phyloP scores from a whole-genome alignment of 2,113 vertebrate genomes.

The Catharus minimus region DNA sequence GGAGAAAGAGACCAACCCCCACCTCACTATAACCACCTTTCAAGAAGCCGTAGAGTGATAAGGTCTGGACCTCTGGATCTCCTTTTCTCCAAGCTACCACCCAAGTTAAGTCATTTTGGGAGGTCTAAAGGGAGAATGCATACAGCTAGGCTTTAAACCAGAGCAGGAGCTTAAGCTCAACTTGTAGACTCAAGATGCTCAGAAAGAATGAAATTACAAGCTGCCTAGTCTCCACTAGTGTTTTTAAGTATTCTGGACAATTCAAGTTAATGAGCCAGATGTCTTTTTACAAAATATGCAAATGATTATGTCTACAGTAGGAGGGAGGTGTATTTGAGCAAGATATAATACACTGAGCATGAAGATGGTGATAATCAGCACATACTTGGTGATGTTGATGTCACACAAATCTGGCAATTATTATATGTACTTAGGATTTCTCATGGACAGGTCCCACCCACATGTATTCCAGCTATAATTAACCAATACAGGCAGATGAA shows the following conservation, averaged over 20 bases:
- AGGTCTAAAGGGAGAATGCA: not conserved
- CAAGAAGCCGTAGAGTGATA: not conserved
- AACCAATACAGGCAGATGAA: not conserved
- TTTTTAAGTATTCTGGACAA: not conserved
- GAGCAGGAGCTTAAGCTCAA: not conserved
- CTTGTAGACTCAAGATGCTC: not conserved
- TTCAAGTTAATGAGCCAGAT: not conserved
- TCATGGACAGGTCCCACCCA: not conserved
- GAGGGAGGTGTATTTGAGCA: not conserved
- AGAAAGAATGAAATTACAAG: not conserved
- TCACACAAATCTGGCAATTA: not conserved
- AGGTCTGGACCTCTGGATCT: not conserved
- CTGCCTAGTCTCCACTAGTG: not conserved
- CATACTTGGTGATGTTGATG: not conserved
- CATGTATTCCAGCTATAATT: not conserved
- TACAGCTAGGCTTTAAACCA: not conserved
- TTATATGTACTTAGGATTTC: not conserved
- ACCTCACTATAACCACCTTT: not conserved
- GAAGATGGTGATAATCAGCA: not conserved
- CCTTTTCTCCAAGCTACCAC: not conserved
- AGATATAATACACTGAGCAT: not conserved
- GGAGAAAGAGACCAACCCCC: not conserved
- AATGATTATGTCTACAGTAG: not conserved
- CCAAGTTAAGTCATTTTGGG: not conserved
- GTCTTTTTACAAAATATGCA: not conserved